Conservation (phyloP, 2,797 vertebrate genomes). For the Melanotaenia boesemani region DNA sequence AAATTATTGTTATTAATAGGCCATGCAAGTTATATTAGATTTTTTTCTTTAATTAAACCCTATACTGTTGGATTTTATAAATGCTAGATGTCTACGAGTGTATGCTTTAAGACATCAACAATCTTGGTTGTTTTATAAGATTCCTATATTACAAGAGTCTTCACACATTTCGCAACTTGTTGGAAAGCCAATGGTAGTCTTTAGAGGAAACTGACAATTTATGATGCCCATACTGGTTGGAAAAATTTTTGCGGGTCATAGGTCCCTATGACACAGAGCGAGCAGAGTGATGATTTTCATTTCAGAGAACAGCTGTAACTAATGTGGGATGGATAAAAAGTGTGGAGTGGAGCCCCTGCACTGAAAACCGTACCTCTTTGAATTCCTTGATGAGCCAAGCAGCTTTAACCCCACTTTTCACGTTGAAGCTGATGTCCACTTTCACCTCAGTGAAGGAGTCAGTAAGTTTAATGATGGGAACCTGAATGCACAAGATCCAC, state of each 20-base stretch:
- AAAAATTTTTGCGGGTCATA: no score
- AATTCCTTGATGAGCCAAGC: conserved; percentile 97
- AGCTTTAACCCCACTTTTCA: conserved; percentile 95
- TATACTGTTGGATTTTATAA: background rate
- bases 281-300: background rate
- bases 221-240: no score
- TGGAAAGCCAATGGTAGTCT: background rate
- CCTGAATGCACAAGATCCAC: conserved; percentile 78
- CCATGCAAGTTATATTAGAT: background rate
- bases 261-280: background rate
- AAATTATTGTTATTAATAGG: background rate
- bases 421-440: conserved; percentile 99
- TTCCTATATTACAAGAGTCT: background rate
- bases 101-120: background rate
- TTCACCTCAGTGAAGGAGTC: conserved; percentile 98
- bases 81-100: background rate
- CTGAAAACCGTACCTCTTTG: conserved; percentile 88
- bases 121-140: background rate
- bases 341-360: background rate
- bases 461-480: conserved; percentile 98
- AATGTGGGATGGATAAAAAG: no score
- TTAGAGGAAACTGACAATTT: background rate
- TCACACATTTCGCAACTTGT: background rate
- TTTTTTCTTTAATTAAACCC: background rate
- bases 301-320: background rate